Percentiles rank a stretch among this genome's conserved stretches.
phyloP scores from a whole-genome alignment of 2,797 vertebrate genomes.

The Sciurus vulgaris region DNA sequence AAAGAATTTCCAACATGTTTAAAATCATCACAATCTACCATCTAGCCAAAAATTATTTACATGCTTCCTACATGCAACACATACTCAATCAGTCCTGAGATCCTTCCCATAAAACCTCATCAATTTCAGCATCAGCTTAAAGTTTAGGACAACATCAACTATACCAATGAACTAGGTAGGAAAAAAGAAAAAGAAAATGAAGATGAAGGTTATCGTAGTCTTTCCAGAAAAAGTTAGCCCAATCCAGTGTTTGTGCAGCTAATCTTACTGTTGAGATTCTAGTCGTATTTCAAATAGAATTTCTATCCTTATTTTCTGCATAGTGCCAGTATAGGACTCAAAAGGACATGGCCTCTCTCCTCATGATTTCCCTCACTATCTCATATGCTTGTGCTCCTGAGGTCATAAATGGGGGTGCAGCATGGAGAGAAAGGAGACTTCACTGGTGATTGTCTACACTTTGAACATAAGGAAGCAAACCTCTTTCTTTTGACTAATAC shows the following conservation, averaged over 20 bases:
- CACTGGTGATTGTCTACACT: neutral
- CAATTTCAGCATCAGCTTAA: neutral
- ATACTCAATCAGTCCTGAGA: neutral
- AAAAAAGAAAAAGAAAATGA: neutral
- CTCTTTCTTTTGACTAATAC: neutral
- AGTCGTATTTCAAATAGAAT: neutral
- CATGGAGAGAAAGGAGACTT: neutral
- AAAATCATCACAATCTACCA: neutral
- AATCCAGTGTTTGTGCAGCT: neutral
- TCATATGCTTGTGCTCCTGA: neutral
- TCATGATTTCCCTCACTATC: neutral
- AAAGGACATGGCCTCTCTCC: neutral
- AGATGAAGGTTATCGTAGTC: neutral
- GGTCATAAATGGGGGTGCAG: neutral
- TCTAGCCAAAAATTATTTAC: constrained; percentile 2
- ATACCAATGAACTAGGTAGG: neutral
- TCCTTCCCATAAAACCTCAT: neutral
- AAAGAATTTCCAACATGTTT: neutral
- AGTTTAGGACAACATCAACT: neutral
- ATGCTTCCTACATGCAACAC: neutral
- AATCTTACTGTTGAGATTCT: neutral
- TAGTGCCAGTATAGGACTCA: neutral
- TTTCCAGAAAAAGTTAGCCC: neutral
- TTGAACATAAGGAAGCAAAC: neutral
- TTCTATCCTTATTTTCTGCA: neutral